Evolutionary conservation across 2,797 vertebrate genomes (phyloP).

Genomic region (Syngnathus rostellatus): DNA sequence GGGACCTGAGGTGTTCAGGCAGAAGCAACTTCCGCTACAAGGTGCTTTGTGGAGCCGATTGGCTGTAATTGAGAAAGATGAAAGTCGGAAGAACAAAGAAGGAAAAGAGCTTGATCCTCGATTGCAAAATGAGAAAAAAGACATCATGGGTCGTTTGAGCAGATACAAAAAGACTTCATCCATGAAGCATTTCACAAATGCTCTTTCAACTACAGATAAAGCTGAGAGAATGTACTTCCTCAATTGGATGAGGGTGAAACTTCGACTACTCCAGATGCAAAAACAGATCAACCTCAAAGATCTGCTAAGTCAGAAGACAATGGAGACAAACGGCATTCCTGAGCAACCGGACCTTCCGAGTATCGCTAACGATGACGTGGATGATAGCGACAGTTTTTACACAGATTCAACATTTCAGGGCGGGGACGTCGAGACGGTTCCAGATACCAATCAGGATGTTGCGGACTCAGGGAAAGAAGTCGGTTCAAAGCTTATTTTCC

Average conservation of each 20-base stretch:
- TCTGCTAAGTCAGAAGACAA: slow-evolving; percentile 10
- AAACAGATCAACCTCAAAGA: slow-evolving; percentile 18
- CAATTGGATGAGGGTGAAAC: slow-evolving; percentile 71
- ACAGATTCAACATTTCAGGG: slow-evolving; percentile 36
- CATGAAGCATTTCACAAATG: slow-evolving; percentile 65
- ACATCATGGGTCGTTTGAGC: slow-evolving; percentile 48
- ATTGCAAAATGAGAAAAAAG: slow-evolving; percentile 43
- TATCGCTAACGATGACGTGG: background rate
- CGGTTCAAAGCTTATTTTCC: background rate
- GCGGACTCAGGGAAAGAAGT: background rate
- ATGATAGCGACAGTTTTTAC: slow-evolving; percentile 37
- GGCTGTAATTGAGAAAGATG: slow-evolving; percentile 63
- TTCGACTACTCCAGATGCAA: slow-evolving; percentile 51
- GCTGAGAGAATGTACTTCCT: slow-evolving; percentile 70
- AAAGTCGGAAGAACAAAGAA: slow-evolving; percentile 49
- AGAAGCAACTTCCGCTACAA: slow-evolving; percentile 70
- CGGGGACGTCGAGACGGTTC: slow-evolving; percentile 12
- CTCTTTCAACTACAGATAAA: slow-evolving; percentile 54
- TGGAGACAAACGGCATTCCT: slow-evolving; percentile 3
- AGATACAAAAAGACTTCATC: slow-evolving; percentile 58
- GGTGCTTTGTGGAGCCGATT: slow-evolving; percentile 62
- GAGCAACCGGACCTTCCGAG: slow-evolving; percentile 16
- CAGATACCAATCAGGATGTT: background rate
- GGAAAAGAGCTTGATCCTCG: slow-evolving; percentile 24
- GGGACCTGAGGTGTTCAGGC: slow-evolving; percentile 48